phyloP scores from a whole-genome alignment of 2,797 vertebrate species.

The Hoplostethus atlanticus region DNA sequence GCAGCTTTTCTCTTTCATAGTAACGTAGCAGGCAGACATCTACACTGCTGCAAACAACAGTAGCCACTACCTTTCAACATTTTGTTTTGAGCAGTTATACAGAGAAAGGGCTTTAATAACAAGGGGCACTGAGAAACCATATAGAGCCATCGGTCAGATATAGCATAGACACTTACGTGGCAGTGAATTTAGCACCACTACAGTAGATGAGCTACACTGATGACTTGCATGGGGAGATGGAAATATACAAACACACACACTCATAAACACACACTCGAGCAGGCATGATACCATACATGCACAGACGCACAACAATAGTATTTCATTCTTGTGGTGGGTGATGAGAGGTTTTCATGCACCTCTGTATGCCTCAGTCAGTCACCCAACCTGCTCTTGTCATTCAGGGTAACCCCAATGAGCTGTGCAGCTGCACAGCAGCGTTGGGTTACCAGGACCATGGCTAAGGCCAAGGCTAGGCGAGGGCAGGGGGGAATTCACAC shows the following conservation, averaged over 20 bases:
- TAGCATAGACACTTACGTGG: conserved; percentile 63
- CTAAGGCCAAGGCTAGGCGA: conserved; percentile 66
- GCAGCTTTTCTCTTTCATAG: conserved; percentile 60
- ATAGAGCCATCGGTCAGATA: conserved; percentile 73
- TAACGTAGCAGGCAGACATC: conserved; percentile 30
- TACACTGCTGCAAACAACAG: conserved; percentile 36
- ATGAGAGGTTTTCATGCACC: conserved; percentile 74
- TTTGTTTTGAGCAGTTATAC: conserved; percentile 64
- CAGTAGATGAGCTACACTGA: conserved; percentile 42
- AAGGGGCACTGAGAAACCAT: conserved; percentile 59
- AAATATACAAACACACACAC: conserved; percentile 50
- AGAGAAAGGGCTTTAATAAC: conserved; percentile 63
- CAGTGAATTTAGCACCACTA: conserved; percentile 72
- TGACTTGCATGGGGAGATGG: conserved; percentile 15
- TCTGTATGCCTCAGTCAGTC: conserved; percentile 68
- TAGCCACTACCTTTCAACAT: conserved; percentile 26
- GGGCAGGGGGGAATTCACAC: conserved; percentile 61
- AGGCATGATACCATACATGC: conserved; percentile 11
- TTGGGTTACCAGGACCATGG: conserved; percentile 63
- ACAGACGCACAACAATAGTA: conserved; percentile 27
- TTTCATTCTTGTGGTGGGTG: conserved; percentile 55
- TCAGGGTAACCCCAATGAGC: conserved; percentile 89
- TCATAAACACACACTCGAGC: conserved; percentile 23
- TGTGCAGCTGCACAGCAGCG: conserved; percentile 87
- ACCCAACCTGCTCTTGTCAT: conserved; percentile 90